Evolutionary conservation across 1,140 invertebrate genomes (phyloP).

Genomic region (Planococcus citri): DNA sequence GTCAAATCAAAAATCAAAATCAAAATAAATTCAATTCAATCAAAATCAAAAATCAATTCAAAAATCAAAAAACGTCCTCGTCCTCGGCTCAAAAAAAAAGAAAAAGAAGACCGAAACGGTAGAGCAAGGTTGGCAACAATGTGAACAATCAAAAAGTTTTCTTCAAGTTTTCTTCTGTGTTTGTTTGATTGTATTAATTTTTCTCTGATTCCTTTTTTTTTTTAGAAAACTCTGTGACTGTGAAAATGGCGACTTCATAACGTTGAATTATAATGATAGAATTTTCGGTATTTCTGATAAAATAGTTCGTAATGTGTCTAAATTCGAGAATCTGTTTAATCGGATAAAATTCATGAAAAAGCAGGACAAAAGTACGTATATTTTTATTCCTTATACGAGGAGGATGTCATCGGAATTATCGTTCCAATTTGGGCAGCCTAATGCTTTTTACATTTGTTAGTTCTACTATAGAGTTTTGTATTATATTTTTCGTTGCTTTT

Average conservation of each 20-base stretch:
- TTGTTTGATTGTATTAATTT: background rate
- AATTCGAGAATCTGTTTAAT: background rate
- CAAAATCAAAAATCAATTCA: too few relatives aligned
- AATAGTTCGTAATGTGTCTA: conserved; percentile 3
- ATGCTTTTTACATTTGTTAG: background rate
- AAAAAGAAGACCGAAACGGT: too few relatives aligned
- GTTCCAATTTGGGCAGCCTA: background rate
- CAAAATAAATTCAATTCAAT: too few relatives aligned
- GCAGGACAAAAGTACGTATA: background rate
- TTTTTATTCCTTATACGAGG: too few relatives aligned
- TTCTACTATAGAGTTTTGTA: background rate
- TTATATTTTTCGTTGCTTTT: too few relatives aligned
- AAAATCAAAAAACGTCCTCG: too few relatives aligned
- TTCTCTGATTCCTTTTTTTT: background rate
- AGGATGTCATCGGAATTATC: background rate
- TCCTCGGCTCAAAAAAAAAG: too few relatives aligned
- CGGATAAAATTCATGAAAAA: background rate
- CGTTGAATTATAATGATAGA: conserved; percentile 17
- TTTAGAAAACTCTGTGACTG: conserved; percentile 6
- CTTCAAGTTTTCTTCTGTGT: background rate
- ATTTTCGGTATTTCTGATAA: background rate
- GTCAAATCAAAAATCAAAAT: too few relatives aligned
- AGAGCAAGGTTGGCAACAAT: too few relatives aligned
- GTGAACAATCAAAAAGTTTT: too few relatives aligned
- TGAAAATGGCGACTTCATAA: conserved; percentile 19